Base-by-base conservation (phyloP, 2,888 invertebrate genomes). In the Papilio demoleus region DNA sequence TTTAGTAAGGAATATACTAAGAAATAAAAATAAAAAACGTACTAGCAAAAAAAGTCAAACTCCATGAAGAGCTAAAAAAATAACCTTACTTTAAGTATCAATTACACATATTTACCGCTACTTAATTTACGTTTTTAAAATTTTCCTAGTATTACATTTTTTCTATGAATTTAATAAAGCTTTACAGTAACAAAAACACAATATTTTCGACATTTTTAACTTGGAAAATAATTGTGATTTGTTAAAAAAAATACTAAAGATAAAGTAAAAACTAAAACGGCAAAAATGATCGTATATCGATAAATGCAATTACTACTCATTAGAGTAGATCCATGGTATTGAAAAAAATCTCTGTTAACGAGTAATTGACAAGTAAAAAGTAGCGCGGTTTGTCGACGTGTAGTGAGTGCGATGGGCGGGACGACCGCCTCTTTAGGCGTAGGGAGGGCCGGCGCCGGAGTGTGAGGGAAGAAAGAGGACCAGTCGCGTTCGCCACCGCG, bases 401-500 rank as follows among this genome's bases (percentile, higher is more conserved):
- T 17, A 14, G 61, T 64, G 68, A 22, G 64, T 62, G 75, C 76
- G 78, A 74, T 78, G 85, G 88, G 86, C 85, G 85, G 75, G 70
- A 71, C 81, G 85, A 74, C 84, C 68, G 68, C 68, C 68, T 59
- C 63, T 45, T 19, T 36, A 63, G 68, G 68, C 68, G 68, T 68
- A 68, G 68, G 68, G 68, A 68, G 68, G 90, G 83, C 82, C 84
- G 72, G 75, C 72, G 67, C 76, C 74, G 87, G 85, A 63, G 64
- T 31, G 31, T 27, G 53, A 53, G 53, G 82, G 89, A 88, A 88
- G 86, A 81, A 82, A 83, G 89, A 88, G 88, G 85, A 82, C 85
- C 90, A 92, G 92, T 92, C 84, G 88, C 82, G 82, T 76, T 83
- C 82, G 81, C 85, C 77, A 83, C 81, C 88, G 90, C 90, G 88